Base-by-base conservation (phyloP, 2,888 invertebrate species). In the Gibbula magus region DNA sequence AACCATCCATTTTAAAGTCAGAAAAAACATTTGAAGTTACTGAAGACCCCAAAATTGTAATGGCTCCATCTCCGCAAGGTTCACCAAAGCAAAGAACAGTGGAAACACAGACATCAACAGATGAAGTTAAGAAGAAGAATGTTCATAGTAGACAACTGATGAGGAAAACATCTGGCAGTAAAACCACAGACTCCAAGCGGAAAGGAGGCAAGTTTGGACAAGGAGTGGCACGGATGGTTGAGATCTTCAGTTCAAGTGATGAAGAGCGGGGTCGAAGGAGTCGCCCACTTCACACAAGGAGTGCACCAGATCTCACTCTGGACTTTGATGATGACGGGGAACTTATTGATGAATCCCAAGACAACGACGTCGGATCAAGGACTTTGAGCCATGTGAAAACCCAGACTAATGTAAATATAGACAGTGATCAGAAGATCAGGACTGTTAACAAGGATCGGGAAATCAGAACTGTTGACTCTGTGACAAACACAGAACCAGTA, bases 281-380 rank as follows among this genome's bases (percentile, higher is more conserved):
- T 53, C 83, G 80, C 25, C 78, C 88, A 0, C 85, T 85, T 35
- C 89, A 88, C 77, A 90, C 91, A 10, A 81, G 84, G n/a, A 89
- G 89, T 83, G 89, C 90, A 1, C 92, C 92, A 5, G 90, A 91
- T 77, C 82, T 92, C 32, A 86, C 84, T 13, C 86, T 86, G 10
- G 76, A 86, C 5, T 84, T 85, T 56, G 78, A 80, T 13, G 81
- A 82, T 22, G 73, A 66, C 10, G 85, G 82, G 53, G 79, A 83
- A 56, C 45, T 75, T 16, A 85, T 79, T n/a, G 75, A 74, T 51
- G 74, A 54, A 54, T 32, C 52, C 10, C 18, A 8, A 13, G 54
- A 75, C 25, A 75, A 25, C 54, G 54, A 54, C n/a, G n/a, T 75
- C 13, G 75, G 70, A 35, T 70, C 35, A 5, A 35, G 22, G 52